These are phyloP conservation scores for Zaprionus kolodkinae DNA, from an alignment of 1,140 invertebrate species.

Conservation along the genomic window DNA sequence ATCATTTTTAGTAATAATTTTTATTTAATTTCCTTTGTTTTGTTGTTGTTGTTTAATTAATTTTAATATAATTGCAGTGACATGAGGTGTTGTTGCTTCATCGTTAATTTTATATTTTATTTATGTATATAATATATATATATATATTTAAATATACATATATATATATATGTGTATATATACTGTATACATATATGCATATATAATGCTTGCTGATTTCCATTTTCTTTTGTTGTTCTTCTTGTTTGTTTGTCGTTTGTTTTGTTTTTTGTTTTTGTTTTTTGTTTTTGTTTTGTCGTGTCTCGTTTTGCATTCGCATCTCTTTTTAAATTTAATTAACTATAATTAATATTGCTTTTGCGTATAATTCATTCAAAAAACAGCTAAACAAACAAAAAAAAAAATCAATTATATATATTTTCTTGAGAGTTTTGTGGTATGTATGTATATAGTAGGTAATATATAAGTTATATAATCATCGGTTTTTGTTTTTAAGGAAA, in stretches of 20 bases:
- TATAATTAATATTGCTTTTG: slow-evolving; percentile 83
- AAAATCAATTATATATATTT: slow-evolving; percentile 42
- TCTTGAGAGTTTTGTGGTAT: background rate
- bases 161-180: slow-evolving; percentile 14
- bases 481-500: slow-evolving; percentile 52
- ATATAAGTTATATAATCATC: slow-evolving; percentile 32
- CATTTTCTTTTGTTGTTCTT: slow-evolving; percentile 26
- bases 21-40: slow-evolving; percentile 81
- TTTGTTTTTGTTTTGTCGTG: slow-evolving; percentile 23
- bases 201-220: slow-evolving; percentile 18
- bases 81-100: slow-evolving; percentile 81
- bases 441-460: slow-evolving; percentile 30
- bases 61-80: slow-evolving; percentile 82
- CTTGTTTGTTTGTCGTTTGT: slow-evolving; percentile 34
- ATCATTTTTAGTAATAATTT: slow-evolving; percentile 79
- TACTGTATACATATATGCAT: slow-evolving; percentile 21
- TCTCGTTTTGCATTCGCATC: slow-evolving; percentile 55
- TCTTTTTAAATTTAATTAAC: slow-evolving; percentile 80
- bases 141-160: slow-evolving; percentile 20
- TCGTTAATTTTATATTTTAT: slow-evolving; percentile 73
- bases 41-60: slow-evolving; percentile 80
- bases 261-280: slow-evolving; percentile 49
- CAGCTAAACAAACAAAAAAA: slow-evolving; percentile 77
- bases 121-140: slow-evolving; percentile 50
- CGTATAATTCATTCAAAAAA: slow-evolving; percentile 80